Evolutionary conservation across 1,140 invertebrate genomes (phyloP).

Genomic region (Armadillidium nasatum): DNA sequence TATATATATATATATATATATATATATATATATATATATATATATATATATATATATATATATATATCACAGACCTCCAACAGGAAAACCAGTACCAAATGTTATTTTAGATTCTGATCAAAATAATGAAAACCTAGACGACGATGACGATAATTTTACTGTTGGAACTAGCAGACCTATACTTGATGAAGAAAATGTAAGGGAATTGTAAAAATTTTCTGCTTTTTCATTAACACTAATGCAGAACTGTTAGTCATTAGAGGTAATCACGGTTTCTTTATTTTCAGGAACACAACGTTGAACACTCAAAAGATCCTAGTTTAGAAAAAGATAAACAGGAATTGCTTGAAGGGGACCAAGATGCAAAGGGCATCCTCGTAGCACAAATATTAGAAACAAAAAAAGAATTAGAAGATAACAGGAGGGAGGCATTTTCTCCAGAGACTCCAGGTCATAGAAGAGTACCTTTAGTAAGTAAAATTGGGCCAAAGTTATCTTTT

Average conservation of each 20-base stretch:
- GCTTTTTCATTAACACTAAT: too few relatives aligned
- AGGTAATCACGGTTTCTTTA: neutral
- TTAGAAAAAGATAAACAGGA: conserved; percentile 33
- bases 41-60: too few relatives aligned
- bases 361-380: conserved; percentile 50
- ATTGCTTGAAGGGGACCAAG: conserved; percentile 39
- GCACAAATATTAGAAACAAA: conserved; percentile 61
- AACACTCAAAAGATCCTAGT: conserved; percentile 25
- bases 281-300: conserved; percentile 12
- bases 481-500: too few relatives aligned
- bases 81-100: conserved; percentile 45
- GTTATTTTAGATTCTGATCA: conserved; percentile 41
- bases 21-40: too few relatives aligned
- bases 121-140: conserved; percentile 41
- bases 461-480: conserved; percentile 34
- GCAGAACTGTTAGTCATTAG: neutral
- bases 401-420: conserved; percentile 55
- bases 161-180: conserved; percentile 40
- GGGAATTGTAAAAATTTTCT: neutral
- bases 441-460: conserved; percentile 40
- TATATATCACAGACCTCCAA: too few relatives aligned
- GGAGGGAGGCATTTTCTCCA: conserved; percentile 39
- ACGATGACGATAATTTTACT: conserved; percentile 46
- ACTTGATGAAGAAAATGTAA: conserved; percentile 6
- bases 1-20: too few relatives aligned